phyloP scores from a whole-genome alignment of 2,797 vertebrate genomes.

The Crotalus adamanteus region DNA sequence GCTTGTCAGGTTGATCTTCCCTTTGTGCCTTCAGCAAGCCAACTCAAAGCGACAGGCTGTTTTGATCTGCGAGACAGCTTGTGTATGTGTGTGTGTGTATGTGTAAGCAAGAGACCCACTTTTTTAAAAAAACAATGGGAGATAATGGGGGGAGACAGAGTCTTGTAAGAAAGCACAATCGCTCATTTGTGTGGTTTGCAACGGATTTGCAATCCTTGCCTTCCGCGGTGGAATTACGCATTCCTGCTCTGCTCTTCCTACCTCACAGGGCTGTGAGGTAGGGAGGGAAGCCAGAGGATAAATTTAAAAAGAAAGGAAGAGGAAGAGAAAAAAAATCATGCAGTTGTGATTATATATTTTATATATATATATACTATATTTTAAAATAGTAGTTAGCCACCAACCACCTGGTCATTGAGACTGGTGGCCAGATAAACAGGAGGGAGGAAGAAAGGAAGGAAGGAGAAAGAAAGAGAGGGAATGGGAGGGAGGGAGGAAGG shows the following conservation, averaged over 20 bases:
- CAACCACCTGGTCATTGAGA: too few relatives aligned
- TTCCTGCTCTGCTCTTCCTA: background rate
- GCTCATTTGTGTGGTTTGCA: too few relatives aligned
- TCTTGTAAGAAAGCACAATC: background rate
- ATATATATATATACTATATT: too few relatives aligned
- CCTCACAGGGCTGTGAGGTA: background rate
- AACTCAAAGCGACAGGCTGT: background rate
- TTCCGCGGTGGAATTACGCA: background rate
- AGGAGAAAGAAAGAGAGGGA: too few relatives aligned
- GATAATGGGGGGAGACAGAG: background rate
- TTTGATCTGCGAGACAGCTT: too few relatives aligned
- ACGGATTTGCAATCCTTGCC: background rate
- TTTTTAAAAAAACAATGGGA: background rate
- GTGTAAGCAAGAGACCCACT: background rate
- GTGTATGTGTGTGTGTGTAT: background rate
- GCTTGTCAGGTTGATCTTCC: background rate
- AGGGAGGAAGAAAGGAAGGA: too few relatives aligned
- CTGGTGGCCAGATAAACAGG: too few relatives aligned
- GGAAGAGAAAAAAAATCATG: fast-evolving
- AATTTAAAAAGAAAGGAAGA: background rate
- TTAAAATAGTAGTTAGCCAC: too few relatives aligned
- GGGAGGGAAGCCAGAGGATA: background rate
- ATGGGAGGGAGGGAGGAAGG: too few relatives aligned
- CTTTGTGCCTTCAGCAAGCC: background rate
- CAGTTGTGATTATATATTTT: background rate